These are phyloP conservation scores for Theodoxus fluviatilis DNA, from an alignment of 2,888 invertebrate species.

Conservation along the genomic window DNA sequence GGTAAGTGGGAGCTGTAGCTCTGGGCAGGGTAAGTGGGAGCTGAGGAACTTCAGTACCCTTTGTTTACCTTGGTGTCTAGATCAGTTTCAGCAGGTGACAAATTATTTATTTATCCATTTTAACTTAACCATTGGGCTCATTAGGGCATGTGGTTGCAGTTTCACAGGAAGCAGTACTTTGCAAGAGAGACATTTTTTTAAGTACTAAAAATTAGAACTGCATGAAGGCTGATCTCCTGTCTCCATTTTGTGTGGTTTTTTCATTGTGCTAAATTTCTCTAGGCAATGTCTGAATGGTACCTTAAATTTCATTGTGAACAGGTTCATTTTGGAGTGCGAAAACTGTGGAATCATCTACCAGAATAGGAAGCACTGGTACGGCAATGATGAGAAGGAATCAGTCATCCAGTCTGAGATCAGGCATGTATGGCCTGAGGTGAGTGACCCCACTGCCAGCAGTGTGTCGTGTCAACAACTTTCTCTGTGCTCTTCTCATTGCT, in stretches of 20 bases:
- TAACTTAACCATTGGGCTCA: background rate
- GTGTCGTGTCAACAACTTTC: background rate
- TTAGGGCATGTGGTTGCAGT: background rate
- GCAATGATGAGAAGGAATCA: slow-evolving; percentile 77
- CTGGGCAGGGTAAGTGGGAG: too few species aligned
- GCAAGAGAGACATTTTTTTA: too few species aligned
- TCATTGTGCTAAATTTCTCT: background rate
- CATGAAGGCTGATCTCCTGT: too few species aligned
- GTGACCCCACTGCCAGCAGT: slow-evolving; percentile 24
- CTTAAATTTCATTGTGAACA: background rate
- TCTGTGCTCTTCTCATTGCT: background rate
- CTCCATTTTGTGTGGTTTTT: too few species aligned
- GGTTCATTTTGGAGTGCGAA: slow-evolving; percentile 72
- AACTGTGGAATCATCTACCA: slow-evolving; percentile 78
- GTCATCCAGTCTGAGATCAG: slow-evolving; percentile 75
- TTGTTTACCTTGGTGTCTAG: too few species aligned
- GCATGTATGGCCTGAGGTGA: slow-evolving; percentile 74
- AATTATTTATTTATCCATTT: background rate
- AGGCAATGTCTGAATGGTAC: background rate
- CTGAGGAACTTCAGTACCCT: too few species aligned
- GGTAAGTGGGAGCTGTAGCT: too few species aligned
- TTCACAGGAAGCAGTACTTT: background rate
- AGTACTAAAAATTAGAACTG: too few species aligned
- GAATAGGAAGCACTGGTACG: slow-evolving; percentile 82
- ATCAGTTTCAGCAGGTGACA: too few species aligned